phyloP scores from a whole-genome alignment of 2,888 invertebrate species.

The Meiosimyza decipiens region DNA sequence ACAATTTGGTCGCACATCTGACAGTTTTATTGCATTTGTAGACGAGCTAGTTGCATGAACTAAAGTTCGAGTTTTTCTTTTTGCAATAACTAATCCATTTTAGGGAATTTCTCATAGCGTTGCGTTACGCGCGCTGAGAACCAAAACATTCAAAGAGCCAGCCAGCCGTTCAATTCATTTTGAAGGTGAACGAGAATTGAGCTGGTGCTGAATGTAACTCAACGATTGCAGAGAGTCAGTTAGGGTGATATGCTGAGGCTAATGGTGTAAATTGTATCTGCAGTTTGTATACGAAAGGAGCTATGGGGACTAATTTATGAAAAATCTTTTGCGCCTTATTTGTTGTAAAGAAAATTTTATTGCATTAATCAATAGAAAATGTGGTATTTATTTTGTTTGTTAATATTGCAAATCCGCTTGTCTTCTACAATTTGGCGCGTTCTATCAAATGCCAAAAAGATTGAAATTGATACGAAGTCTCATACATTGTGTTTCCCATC shows the following conservation, averaged over 20 bases:
- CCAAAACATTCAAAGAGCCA: background rate
- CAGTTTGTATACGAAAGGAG: background rate
- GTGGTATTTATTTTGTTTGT: no score
- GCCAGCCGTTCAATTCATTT: constrained; percentile 3
- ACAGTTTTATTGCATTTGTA: background rate
- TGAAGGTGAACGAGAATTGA: constrained; percentile 38
- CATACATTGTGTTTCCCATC: no score
- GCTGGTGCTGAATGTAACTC: constrained; percentile 11
- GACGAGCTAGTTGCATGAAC: background rate
- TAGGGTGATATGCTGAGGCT: background rate
- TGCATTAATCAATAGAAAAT: no score
- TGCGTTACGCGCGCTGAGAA: constrained; percentile 7
- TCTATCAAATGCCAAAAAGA: no score
- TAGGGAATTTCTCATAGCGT: constrained; percentile 37
- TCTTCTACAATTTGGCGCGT: no score
- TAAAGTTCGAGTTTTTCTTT: background rate
- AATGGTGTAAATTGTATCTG: background rate
- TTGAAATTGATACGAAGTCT: no score
- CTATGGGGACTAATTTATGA: constrained; percentile 2
- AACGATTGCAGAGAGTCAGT: background rate
- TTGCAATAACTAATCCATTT: constrained; percentile 29
- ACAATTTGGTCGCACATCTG: background rate
- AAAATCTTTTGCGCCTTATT: background rate
- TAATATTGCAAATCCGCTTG: no score
- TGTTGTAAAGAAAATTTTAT: background rate